Conservation (phyloP, 2,888 invertebrate genomes). For the Melanchra persicariae region DNA sequence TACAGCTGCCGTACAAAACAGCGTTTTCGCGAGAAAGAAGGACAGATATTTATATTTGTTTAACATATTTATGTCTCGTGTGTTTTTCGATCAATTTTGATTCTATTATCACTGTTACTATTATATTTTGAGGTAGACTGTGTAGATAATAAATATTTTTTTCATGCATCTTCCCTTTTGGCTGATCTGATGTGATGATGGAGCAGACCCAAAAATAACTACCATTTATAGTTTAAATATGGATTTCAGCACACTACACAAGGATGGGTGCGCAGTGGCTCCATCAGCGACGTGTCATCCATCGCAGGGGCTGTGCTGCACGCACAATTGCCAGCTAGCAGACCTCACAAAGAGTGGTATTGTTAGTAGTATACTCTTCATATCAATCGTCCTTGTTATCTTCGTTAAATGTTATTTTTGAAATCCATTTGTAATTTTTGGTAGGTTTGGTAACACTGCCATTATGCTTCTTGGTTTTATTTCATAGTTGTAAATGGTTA, state of each 20-base stretch:
- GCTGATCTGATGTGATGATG: no score
- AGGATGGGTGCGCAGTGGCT: conserved; percentile 87
- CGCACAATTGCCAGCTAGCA: conserved; percentile 80
- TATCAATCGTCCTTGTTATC: conserved; percentile 46
- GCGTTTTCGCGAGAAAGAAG: no score
- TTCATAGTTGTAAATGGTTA: background rate
- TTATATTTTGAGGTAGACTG: no score
- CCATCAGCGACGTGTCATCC: conserved; percentile 87
- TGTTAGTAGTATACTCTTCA: conserved; percentile 75
- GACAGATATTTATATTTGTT: no score
- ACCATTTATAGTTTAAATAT: conserved; percentile 6
- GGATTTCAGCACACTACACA: conserved; percentile 77
- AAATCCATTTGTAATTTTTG: conserved; percentile 29
- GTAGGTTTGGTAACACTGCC: background rate
- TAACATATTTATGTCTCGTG: no score
- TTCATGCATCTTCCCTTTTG: no score
- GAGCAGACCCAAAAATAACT: conserved; percentile 21
- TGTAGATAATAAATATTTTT: no score
- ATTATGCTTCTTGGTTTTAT: background rate
- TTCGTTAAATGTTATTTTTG: conserved; percentile 44
- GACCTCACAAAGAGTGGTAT: conserved; percentile 82
- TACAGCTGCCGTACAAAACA: no score
- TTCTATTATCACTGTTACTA: no score
- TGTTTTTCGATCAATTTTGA: no score
- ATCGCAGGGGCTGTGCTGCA: conserved; percentile 90